Evolutionary conservation across 2,113 vertebrate genomes (phyloP).

Genomic region (Panthera uncia): DNA sequence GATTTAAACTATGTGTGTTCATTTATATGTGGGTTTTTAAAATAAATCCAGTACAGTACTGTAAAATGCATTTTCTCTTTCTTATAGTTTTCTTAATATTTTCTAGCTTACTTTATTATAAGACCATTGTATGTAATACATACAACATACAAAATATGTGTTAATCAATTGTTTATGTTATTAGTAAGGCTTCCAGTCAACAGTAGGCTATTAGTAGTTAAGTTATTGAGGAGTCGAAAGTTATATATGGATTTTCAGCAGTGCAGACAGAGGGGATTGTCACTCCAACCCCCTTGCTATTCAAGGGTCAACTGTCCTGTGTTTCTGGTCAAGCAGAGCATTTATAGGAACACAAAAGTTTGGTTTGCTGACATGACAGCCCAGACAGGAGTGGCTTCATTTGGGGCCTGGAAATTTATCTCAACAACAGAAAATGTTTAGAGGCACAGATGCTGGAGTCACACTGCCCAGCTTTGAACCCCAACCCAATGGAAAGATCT

Average conservation of each 20-base stretch:
- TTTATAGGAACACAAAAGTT: neutral
- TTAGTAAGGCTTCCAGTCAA: neutral
- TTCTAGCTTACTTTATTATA: neutral
- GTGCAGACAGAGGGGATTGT: neutral
- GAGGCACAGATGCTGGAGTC: neutral
- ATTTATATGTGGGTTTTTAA: neutral
- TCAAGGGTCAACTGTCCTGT: neutral
- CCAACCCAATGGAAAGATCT: neutral
- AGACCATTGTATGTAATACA: neutral
- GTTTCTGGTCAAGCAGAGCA: neutral
- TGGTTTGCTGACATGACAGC: neutral
- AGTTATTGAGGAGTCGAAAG: neutral
- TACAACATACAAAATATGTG: neutral
- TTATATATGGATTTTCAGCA: neutral
- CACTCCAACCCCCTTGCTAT: neutral
- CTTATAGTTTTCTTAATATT: neutral
- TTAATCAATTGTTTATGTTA: neutral
- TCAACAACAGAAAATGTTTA: neutral
- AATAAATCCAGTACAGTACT: neutral
- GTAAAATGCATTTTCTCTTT: neutral
- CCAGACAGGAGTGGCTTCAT: neutral
- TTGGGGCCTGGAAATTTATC: neutral
- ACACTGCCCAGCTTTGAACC: neutral
- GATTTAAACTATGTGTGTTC: neutral
- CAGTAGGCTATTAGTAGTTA: neutral